Evolutionary conservation across 2,888 invertebrate species (phyloP).

Genomic region (Agrilus mali): DNA sequence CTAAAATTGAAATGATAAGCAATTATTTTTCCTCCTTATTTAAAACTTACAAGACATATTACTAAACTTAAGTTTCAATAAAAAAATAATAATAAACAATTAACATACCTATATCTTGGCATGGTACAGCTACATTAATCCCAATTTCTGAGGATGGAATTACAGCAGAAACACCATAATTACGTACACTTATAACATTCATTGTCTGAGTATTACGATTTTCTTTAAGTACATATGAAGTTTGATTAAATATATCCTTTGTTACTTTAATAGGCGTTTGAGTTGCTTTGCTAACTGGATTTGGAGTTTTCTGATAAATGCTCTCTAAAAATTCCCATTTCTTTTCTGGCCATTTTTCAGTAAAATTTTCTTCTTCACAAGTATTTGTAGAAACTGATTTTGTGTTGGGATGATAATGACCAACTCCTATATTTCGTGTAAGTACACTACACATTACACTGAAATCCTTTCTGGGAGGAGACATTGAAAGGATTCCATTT

Average conservation of each 20-base stretch:
- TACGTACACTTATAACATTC: too few relatives aligned
- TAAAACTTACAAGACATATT: too few relatives aligned
- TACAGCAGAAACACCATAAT: too few relatives aligned
- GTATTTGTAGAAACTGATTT: conserved; percentile 28
- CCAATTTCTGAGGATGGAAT: too few relatives aligned
- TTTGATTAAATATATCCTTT: conserved; percentile 20
- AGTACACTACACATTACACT: conserved; percentile 51
- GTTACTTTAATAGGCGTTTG: conserved; percentile 22
- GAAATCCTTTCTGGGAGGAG: conserved; percentile 42
- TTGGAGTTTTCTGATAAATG: conserved; percentile 8
- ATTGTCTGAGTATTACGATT: conserved; percentile 20
- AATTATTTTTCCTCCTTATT: too few relatives aligned
- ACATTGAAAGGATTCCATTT: conserved; percentile 14
- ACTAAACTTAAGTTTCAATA: too few relatives aligned
- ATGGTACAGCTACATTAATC: too few relatives aligned
- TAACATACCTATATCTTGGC: too few relatives aligned
- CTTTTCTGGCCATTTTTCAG: conserved; percentile 29
- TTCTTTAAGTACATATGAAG: conserved; percentile 1
- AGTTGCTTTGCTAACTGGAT: conserved; percentile 18
- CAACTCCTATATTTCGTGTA: conserved; percentile 49
- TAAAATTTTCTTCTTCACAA: conserved; percentile 11
- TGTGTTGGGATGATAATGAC: conserved; percentile 29
- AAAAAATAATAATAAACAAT: too few relatives aligned
- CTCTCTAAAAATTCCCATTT: conserved; percentile 26
- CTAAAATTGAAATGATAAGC: conserved; percentile 27